Conservation (phyloP, 2,113 vertebrate genomes). For the Pycnonotus jocosus region DNA sequence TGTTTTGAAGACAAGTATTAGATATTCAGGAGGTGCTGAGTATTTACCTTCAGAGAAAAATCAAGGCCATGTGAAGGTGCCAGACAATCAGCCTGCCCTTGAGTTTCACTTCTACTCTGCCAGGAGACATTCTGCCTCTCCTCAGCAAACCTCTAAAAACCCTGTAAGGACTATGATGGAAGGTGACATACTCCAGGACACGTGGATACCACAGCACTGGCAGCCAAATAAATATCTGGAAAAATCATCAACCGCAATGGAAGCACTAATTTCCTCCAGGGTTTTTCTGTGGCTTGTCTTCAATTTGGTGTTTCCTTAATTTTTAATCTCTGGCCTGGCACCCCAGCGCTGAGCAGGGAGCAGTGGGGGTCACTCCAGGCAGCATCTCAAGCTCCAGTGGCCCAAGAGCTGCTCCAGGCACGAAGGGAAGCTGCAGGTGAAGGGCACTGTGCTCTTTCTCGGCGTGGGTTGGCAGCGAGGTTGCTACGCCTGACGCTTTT, state of each 20-base stretch:
- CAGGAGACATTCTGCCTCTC: neutral
- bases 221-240: neutral
- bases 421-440: neutral
- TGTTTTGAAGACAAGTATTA: neutral
- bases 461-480: neutral
- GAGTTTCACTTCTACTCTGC: neutral
- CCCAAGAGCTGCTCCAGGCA: neutral
- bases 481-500: neutral
- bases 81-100: neutral
- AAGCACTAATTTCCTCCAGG: neutral
- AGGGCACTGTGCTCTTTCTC: neutral
- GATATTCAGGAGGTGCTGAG: neutral
- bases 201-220: rapidly evolving
- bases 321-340: neutral
- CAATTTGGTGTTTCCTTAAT: neutral
- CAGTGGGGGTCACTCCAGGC: rapidly evolving
- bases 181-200: neutral
- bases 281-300: neutral
- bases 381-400: neutral
- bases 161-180: neutral
- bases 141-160: neutral
- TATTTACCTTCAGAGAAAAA: neutral
- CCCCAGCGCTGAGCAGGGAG: neutral
- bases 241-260: neutral
- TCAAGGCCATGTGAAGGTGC: neutral